These are phyloP conservation scores for Tridacna crocea DNA, from an alignment of 2,888 invertebrate species.

Conservation along the genomic window DNA sequence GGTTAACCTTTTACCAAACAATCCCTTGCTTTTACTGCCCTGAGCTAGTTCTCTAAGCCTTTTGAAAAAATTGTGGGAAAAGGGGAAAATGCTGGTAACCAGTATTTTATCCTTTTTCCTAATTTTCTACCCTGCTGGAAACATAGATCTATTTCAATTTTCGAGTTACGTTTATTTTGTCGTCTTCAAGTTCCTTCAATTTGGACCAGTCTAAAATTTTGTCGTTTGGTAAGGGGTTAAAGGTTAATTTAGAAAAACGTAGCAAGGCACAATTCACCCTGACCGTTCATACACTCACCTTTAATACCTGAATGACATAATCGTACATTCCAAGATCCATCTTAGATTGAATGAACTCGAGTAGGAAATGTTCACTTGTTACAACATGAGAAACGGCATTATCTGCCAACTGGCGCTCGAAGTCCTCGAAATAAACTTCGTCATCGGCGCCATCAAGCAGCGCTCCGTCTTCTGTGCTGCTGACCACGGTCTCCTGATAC, in stretches of 20 bases:
- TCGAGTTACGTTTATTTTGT: neutral
- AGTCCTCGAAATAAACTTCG: neutral
- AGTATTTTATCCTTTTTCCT: too few species aligned
- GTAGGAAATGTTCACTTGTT: neutral
- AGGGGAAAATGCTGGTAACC: too few species aligned
- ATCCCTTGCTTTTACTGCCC: too few species aligned
- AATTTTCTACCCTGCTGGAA: too few species aligned
- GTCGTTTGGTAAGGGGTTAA: neutral
- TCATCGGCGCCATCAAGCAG: neutral
- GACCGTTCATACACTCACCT: constrained; percentile 2
- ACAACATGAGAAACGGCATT: constrained; percentile 7
- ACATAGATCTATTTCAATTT: neutral
- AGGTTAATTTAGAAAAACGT: neutral
- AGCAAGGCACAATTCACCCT: neutral
- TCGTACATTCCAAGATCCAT: constrained; percentile 12
- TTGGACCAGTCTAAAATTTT: neutral
- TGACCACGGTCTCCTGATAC: too few species aligned
- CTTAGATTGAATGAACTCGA: constrained; percentile 17
- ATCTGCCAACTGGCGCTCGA: neutral
- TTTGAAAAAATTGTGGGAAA: too few species aligned
- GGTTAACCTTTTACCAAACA: too few species aligned
- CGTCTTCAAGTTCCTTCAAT: neutral
- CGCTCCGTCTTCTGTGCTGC: neutral
- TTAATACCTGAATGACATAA: constrained; percentile 13
- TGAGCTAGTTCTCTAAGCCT: too few species aligned